phyloP scores from a whole-genome alignment of 2,888 invertebrate species.

The Eupithecia insigniata region DNA sequence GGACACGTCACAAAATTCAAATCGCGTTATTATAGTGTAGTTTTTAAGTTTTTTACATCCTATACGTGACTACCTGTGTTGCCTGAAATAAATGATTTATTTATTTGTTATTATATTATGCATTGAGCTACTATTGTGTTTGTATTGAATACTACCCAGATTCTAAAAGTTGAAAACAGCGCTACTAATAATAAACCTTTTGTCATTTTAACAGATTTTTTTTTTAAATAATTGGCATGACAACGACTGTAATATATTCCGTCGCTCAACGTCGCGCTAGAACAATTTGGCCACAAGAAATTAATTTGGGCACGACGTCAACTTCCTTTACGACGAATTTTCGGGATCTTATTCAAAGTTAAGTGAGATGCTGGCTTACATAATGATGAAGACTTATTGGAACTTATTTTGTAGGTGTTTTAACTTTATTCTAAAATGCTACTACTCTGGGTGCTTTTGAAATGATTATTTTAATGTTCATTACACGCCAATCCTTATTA shows the following conservation, averaged over 20 bases:
- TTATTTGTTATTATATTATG: no score
- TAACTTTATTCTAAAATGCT: background rate
- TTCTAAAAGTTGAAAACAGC: background rate
- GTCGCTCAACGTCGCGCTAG: conserved; percentile 14
- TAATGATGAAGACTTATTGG: conserved; percentile 1
- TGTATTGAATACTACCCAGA: background rate
- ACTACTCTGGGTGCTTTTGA: background rate
- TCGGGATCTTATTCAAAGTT: conserved; percentile 10
- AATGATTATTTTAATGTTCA: no score
- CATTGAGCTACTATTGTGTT: no score
- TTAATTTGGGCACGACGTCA: conserved; percentile 25
- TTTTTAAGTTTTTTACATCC: no score
- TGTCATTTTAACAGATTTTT: no score
- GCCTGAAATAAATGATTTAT: no score
- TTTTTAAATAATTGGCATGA: conserved; percentile 15
- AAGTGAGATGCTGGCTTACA: conserved; percentile 10
- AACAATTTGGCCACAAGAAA: conserved; percentile 23
- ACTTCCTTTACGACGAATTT: conserved; percentile 14
- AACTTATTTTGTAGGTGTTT: background rate
- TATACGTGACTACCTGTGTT: no score
- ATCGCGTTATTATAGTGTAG: no score
- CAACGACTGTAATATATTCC: conserved; percentile 4
- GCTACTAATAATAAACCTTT: background rate
- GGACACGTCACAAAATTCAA: no score
- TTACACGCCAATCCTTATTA: no score